Conservation (phyloP, 2,888 invertebrate genomes). For the Carpatolechia fugitivella region DNA sequence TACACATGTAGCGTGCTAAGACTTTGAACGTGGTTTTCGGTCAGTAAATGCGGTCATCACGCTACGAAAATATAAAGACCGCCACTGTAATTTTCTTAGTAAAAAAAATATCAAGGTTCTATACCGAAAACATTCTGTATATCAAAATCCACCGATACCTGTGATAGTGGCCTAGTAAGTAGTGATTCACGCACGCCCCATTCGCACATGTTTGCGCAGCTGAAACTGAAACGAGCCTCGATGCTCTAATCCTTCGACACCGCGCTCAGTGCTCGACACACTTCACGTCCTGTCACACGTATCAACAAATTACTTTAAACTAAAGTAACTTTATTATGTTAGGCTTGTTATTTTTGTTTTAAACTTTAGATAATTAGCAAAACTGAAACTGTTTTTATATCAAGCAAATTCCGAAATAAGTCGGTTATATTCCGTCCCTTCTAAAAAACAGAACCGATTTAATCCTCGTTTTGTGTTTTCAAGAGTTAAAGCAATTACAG, state of each 20-base stretch:
- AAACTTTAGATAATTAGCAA: too few relatives aligned
- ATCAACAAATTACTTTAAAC: background rate
- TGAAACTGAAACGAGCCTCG: background rate
- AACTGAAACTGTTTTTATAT: too few relatives aligned
- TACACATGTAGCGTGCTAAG: too few relatives aligned
- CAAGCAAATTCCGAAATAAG: too few relatives aligned
- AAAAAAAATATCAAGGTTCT: too few relatives aligned
- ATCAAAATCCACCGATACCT: conserved; percentile 15
- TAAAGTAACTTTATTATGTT: too few relatives aligned
- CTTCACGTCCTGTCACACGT: background rate
- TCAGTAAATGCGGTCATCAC: too few relatives aligned
- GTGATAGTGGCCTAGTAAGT: conserved; percentile 3
- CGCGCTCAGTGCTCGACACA: background rate
- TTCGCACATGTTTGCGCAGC: conserved; percentile 7
- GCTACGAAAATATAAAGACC: too few relatives aligned
- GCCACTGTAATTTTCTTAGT: too few relatives aligned
- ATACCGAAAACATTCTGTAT: too few relatives aligned
- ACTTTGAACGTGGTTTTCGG: too few relatives aligned
- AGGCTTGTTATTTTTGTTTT: too few relatives aligned
- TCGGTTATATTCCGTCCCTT: background rate
- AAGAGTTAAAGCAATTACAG: background rate
- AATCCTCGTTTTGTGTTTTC: background rate
- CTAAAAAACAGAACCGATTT: background rate
- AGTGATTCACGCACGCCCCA: conserved; percentile 1
- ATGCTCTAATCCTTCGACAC: conserved; percentile 17